Percentiles rank a stretch among this genome's conserved stretches.
phyloP scores from a whole-genome alignment of 2,888 invertebrate species.

The Pollenia amentaria region DNA sequence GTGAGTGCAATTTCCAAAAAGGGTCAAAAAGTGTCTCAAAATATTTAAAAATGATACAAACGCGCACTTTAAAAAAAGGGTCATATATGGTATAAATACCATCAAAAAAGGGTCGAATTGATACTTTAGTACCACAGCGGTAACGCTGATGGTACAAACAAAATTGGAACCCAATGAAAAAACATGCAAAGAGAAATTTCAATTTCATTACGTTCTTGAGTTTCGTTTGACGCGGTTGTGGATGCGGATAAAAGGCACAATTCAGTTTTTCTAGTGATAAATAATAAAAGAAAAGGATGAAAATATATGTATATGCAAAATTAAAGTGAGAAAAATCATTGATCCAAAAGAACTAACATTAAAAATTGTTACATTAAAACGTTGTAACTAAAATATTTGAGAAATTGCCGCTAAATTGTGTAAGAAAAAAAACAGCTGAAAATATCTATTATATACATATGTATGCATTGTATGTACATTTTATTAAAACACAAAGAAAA shows the following conservation, averaged over 20 bases:
- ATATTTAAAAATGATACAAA: too few relatives aligned
- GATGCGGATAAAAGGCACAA: conserved; percentile 33
- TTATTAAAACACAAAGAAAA: conserved; percentile 11
- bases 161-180: conserved; percentile 1
- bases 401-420: conserved; percentile 67
- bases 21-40: too few relatives aligned
- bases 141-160: neutral
- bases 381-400: neutral
- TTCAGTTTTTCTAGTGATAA: conserved; percentile 23
- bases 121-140: too few relatives aligned
- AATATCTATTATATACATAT: conserved; percentile 11
- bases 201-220: conserved; percentile 73
- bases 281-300: conserved; percentile 17
- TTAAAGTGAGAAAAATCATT: conserved; percentile 25
- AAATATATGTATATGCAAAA: conserved; percentile 39
- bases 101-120: too few relatives aligned
- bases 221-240: conserved; percentile 63
- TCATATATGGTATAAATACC: too few relatives aligned
- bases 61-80: too few relatives aligned
- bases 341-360: neutral
- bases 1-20: too few relatives aligned
- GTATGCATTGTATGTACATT: neutral
- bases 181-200: conserved; percentile 40
- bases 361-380: neutral
- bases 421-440: conserved; percentile 54